Evolutionary conservation across 2,888 invertebrate genomes (phyloP).

Genomic region (Polyommatus icarus): DNA sequence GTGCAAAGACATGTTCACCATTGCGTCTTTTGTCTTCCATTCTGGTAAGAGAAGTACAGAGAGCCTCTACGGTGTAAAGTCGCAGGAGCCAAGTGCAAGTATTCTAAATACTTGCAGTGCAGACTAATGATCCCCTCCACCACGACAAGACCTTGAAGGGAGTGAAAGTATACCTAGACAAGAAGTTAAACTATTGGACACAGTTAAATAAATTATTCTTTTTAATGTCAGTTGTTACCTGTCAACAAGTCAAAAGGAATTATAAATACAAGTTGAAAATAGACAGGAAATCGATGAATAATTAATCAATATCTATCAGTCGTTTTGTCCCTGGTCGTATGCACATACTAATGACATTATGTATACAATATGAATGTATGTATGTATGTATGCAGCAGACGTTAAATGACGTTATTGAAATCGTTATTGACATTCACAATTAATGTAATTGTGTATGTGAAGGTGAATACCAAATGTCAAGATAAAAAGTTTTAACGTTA

Average conservation of each 20-base stretch:
- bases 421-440: conserved; percentile 31
- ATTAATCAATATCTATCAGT: conserved; percentile 51
- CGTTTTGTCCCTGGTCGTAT: conserved; percentile 57
- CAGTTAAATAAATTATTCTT: not conserved
- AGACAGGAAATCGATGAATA: not conserved
- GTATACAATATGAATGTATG: not conserved
- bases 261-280: not conserved
- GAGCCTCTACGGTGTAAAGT: no score
- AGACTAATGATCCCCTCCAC: no score
- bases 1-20: no score
- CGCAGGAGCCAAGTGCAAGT: no score
- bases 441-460: conserved; percentile 25
- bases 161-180: no score
- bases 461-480: conserved; percentile 4
- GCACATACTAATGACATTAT: conserved; percentile 49
- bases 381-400: conserved; percentile 18
- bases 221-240: not conserved
- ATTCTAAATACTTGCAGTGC: no score
- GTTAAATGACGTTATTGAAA: conserved; percentile 17
- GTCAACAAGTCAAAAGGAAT: not conserved
- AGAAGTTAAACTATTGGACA: no score
- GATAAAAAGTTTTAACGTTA: not conserved
- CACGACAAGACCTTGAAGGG: no score
- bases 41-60: no score
- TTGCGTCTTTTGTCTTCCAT: no score